Base-by-base conservation (phyloP, 2,797 vertebrate species). In the Halcyon leucocephala region DNA sequence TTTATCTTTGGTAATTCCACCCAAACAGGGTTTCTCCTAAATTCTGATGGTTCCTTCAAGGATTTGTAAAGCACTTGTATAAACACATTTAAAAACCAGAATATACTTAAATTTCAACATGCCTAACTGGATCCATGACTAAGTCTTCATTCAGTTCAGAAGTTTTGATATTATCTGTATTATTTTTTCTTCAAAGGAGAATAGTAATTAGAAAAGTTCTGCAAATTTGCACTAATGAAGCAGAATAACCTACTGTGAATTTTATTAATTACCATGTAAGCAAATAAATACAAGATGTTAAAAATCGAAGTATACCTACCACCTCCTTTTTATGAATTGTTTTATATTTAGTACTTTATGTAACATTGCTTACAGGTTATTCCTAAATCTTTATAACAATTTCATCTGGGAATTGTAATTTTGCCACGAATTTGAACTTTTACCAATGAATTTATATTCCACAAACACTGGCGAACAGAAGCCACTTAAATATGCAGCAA, bases 211-310 rank as follows among this genome's bases (percentile, higher is more conserved):
- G 62, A 70, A 89, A 95, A 96, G 94, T 97, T 97, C 86, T 92
- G 91, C 93, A 90, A 95, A 97, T 95, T 96, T 96, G 69, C 93
- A 82, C 73, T 96, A 97, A 96, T 88, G 87, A 96, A 94, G 94
- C 93, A 94, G 93, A 94, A 94, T 91, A 94, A 95, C 91, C 60
- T 65, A 37, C 86, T 88, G 72, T 58, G 77, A 69, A 94, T 93
- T 69, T 83, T 67, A 74, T 61, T 85, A 92, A 96, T 76, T 35
- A 58, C 37, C 51, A 52, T 48, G 35, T 35, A 76, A 69, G 51
- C 9, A 81, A 95, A 46, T 54, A 65, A 73, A 85, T 42, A 49
- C 9, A 54, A 86, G 80, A 67, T 10, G 0, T 16, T 49, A 33
- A 46, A 88, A 79, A 54, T 14, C 0, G 52, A 81, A 55, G 25